Evolutionary conservation across 2,888 invertebrate species (phyloP).

Genomic region (Tinea semifulvella): DNA sequence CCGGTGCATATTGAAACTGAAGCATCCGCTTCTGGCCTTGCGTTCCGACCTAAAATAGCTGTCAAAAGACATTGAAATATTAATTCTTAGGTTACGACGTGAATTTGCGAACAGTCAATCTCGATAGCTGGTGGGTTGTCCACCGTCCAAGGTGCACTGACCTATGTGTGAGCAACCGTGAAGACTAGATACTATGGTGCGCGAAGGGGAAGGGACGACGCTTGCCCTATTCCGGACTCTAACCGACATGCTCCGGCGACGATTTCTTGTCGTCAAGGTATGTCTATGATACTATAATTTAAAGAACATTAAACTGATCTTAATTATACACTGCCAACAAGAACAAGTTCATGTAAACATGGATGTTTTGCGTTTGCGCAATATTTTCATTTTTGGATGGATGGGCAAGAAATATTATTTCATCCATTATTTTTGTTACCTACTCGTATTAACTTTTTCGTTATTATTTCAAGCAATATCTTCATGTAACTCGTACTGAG

Average conservation of each 20-base stretch:
- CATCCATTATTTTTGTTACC: too few species aligned
- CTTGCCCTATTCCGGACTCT: conserved; percentile 54
- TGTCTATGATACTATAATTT: conserved; percentile 29
- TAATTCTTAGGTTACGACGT: conserved; percentile 3
- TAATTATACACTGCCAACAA: too few species aligned
- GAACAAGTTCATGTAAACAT: too few species aligned
- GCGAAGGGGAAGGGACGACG: conserved; percentile 53
- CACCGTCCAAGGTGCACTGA: conserved; percentile 36
- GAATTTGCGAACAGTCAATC: conserved; percentile 9
- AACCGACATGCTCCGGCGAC: conserved; percentile 56
- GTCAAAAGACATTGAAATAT: background rate
- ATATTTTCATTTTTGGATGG: too few species aligned
- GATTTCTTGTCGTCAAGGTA: conserved; percentile 47
- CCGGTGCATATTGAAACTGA: background rate
- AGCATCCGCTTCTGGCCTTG: background rate
- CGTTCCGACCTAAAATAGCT: background rate
- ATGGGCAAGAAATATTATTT: too few species aligned
- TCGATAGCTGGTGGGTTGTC: background rate
- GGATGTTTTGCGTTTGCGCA: too few species aligned
- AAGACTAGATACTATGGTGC: conserved; percentile 55
- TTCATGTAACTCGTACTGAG: too few species aligned
- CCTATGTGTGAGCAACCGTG: conserved; percentile 52
- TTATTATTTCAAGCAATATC: too few species aligned
- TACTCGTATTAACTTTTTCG: too few species aligned
- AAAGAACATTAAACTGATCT: background rate